Percentiles rank a stretch among this genome's conserved stretches.
Evolutionary conservation across 2,113 vertebrate species (phyloP).

Genomic region (Oreochromis tanganicae): DNA sequence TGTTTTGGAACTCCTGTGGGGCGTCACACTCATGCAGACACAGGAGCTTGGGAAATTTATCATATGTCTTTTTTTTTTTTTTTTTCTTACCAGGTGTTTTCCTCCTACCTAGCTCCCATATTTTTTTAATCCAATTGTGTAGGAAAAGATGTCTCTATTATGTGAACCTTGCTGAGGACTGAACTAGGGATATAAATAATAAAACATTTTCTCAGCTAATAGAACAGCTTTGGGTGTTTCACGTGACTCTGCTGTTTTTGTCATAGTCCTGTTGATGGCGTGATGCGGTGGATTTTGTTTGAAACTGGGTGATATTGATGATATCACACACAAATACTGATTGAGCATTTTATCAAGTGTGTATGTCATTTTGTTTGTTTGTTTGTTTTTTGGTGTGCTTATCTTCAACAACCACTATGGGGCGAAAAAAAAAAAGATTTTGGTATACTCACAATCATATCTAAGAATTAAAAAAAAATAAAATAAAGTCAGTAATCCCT

Average conservation of each 20-base stretch:
- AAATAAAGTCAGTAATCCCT: not conserved
- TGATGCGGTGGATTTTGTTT: not conserved
- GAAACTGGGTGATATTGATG: not conserved
- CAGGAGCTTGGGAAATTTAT: conserved; percentile 8
- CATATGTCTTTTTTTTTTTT: conserved; percentile 3
- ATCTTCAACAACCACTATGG: not conserved
- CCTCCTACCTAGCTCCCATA: not conserved
- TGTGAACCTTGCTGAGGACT: not conserved
- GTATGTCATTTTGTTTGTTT: not conserved
- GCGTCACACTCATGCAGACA: not conserved
- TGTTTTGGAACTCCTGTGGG: conserved; percentile 29
- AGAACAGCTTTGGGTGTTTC: not conserved
- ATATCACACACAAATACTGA: not conserved
- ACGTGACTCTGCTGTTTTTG: not conserved
- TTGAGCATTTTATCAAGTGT: not conserved
- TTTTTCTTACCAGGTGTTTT: conserved; percentile 17
- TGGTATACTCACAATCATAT: not conserved
- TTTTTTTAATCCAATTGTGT: not conserved
- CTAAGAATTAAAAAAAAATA: not conserved
- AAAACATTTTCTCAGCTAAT: not conserved
- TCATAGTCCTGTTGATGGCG: not conserved
- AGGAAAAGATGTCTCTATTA: not conserved
- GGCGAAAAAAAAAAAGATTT: not conserved
- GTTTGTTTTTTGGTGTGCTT: not conserved
- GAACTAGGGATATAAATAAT: not conserved